A percentile compares a stretch with the other conserved stretches of the same genome.
Evolutionary conservation across 2,888 invertebrate species (phyloP).

Genomic region (Leucoma salicis): DNA sequence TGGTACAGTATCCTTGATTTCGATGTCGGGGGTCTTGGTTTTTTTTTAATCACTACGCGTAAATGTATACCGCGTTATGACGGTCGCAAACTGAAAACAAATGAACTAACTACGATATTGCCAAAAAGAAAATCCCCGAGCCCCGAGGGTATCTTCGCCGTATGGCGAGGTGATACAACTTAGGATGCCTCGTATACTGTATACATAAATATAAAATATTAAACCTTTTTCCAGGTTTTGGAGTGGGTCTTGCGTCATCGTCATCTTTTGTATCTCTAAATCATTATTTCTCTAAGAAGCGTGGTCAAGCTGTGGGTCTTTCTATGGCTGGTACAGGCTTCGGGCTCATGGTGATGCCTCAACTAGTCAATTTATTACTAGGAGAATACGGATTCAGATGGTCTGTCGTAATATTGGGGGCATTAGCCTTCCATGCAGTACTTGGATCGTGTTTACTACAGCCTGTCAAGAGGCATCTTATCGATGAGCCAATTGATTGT

Average conservation of each 20-base stretch:
- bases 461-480: conserved; percentile 87
- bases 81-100: no score
- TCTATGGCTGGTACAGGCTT: conserved; percentile 91
- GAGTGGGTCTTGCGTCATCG: conserved; percentile 88
- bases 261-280: conserved; percentile 90
- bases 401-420: conserved; percentile 86
- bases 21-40: no score
- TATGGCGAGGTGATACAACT: no score
- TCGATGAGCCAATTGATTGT: conserved; percentile 79
- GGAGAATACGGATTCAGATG: conserved; percentile 85
- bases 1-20: no score
- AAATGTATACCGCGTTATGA: no score
- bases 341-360: conserved; percentile 91
- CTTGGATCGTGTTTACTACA: conserved; percentile 86
- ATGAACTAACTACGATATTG: no score
- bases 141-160: no score
- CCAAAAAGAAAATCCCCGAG: no score
- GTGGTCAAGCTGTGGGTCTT: conserved; percentile 90
- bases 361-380: conserved; percentile 85
- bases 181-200: no score
- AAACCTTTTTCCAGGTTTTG: conserved; percentile 82
- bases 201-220: neutral
- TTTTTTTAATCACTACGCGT: no score
- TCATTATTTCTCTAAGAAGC: conserved; percentile 88
- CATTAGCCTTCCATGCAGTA: conserved; percentile 85